Base-by-base conservation (phyloP, 2,113 vertebrate species). In the Heliornis fulica region DNA sequence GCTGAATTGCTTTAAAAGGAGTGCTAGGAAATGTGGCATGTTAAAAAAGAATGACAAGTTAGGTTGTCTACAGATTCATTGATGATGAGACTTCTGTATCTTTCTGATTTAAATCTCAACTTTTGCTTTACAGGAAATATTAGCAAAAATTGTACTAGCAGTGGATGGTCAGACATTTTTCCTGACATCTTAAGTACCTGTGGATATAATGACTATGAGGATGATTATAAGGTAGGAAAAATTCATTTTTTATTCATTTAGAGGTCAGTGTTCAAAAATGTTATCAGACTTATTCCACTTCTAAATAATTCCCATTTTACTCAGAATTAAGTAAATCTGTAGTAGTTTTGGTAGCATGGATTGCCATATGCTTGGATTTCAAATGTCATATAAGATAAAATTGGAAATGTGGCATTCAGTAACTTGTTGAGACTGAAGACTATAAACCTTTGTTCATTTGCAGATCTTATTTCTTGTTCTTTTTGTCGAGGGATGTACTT, bases 161-260 rank as follows among this genome's bases (percentile, higher is more conserved):
- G 95, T 2, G 99, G 99, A 13, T 99, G 99, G 99, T 98, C 99
- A 0, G 98, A 98, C 13, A 98, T 97, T 13, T 99, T 99, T 94
- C 99, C 99, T 40, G 98, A 98, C 92, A 98, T 99, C 83, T 77
- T 95, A 74, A 98, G 97, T 7, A 98, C 98, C 3, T 99, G 99
- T 72, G 98, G 98, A 71, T 98, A 97, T 31, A 97, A 97, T 31
- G 96, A 97, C 59, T 96, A 97, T 4, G 96, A 96, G 10, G 97
- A 98, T 2, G 94, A 96, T 34, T 91, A 90, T 79, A 96, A 97
- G 98, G 98, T 98, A 97, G 87, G 97, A 93, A 69, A 83, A 82
- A 71, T 7, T 53, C 15, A 57, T 66, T 8, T 83, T 71, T 29
- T 45, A 1, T 79, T 87, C 4, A 34, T 86, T 83, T 89, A 38